Percentiles rank a stretch among this genome's conserved stretches.
phyloP scores from a whole-genome alignment of 2,888 invertebrate species.

The Dusona sp. region DNA sequence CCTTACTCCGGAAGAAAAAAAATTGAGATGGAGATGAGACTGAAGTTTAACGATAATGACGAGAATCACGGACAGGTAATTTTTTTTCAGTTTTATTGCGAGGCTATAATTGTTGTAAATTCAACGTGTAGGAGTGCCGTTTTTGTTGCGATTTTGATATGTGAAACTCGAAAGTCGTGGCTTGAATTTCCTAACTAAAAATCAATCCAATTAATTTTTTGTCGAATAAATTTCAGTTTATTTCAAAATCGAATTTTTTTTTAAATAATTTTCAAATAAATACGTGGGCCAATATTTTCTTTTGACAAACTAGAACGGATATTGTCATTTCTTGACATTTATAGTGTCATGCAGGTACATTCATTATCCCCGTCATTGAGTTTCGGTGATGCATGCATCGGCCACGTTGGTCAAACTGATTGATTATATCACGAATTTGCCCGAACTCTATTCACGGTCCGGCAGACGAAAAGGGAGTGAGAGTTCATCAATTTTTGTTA shows the following conservation, averaged over 20 bases:
- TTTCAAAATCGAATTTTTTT: background rate
- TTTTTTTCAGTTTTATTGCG: constrained; percentile 21
- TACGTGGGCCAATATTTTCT: background rate
- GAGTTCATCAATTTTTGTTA: constrained; percentile 66
- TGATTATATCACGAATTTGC: constrained; percentile 43
- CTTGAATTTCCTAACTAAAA: too few species aligned
- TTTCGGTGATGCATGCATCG: constrained; percentile 46
- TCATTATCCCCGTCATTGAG: constrained; percentile 36
- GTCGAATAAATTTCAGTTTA: background rate
- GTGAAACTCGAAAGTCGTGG: too few species aligned
- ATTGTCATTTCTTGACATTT: background rate
- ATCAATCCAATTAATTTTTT: background rate
- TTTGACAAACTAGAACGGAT: background rate
- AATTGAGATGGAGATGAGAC: constrained; percentile 24
- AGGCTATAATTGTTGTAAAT: background rate
- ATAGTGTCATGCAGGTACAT: constrained; percentile 5
- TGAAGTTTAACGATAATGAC: constrained; percentile 55
- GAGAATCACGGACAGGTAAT: constrained; percentile 46
- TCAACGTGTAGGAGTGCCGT: background rate
- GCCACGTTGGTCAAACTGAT: constrained; percentile 49
- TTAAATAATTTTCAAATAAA: background rate
- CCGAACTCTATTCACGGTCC: background rate
- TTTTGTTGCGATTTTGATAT: background rate
- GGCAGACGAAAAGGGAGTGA: background rate
- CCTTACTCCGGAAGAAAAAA: constrained; percentile 30